Conservation (phyloP, 2,888 invertebrate species). For the Taphrorychus bicolor region DNA sequence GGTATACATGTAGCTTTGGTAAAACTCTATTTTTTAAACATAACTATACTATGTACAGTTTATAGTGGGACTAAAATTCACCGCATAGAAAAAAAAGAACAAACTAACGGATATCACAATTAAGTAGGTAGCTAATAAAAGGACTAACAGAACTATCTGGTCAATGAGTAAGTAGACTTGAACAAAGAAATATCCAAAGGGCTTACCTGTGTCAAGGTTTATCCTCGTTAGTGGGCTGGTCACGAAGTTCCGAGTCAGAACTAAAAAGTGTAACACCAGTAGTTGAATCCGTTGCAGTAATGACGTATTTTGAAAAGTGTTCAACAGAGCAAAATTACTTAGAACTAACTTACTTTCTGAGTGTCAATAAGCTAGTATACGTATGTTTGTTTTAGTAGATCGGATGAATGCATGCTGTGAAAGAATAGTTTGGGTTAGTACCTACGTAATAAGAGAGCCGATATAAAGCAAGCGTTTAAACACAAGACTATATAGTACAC, state of each 20-base stretch:
- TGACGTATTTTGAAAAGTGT: not conserved
- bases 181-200: not conserved
- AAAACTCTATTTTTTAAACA: not conserved
- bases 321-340: no score
- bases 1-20: no score
- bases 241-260: constrained; percentile 17
- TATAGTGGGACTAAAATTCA: no score
- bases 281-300: no score
- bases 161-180: not conserved
- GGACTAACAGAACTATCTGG: not conserved
- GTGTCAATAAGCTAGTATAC: constrained; percentile 12
- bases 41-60: no score
- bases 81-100: not conserved
- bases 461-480: not conserved
- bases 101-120: constrained; percentile 1
- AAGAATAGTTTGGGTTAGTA: not conserved
- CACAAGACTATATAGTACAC: not conserved
- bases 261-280: constrained; percentile 4
- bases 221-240: not conserved
- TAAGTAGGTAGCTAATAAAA: not conserved
- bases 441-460: not conserved
- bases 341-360: not conserved
- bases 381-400: constrained; percentile 4
- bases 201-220: not conserved
- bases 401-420: constrained; percentile 8